Base-by-base conservation (phyloP, 2,797 vertebrate species). In the Rachycentron canadum region DNA sequence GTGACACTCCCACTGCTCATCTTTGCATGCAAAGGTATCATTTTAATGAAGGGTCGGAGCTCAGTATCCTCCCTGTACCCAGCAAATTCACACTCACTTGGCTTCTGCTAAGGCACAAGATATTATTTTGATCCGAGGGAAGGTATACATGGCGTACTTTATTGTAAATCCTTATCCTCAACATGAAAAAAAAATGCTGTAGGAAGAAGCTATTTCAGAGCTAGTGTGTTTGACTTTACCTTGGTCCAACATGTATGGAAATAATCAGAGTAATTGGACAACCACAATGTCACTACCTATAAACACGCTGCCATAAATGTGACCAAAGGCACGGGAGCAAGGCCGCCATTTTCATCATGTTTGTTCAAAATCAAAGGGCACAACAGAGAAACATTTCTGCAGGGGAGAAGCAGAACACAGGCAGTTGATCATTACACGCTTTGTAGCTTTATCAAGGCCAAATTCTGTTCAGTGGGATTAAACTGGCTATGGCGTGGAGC, bases 201-300 rank as follows among this genome's bases (percentile, higher is more conserved):
- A 68, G 45, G 57, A 28, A 38, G 47, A 28, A 41, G 38, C 43
- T 25, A 21, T 59, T 55, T 76, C 3, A 21, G 43, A 61, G 69
- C 45, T 5, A 30, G 62, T 7, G 9, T 53, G 61, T 75, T 76
- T 74, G 73, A 82, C 78, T 82, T 71, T 19, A 12, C 58, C 66
- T 57, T 45, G 41, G 26, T 30, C 58, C 80, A 86, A 77, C 69
- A 70, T 26, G 43, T 72, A 85, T 41, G 55, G 82, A 84, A 62
- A 69, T 92, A 83, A 92, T 93, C 89, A 81, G 78, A 72, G 52
- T 92, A 94, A 94, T 93, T 91, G 89, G 84, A 70, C 16, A 5
- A 69, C 32, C 57, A 28, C 67, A 77, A 87, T 79, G 78, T 89
- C 80, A 59, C 53, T 53, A 49, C 67, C 69, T 74, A 72, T 86